Percentiles rank a stretch among this genome's conserved stretches.
Conservation (phyloP, 2,113 vertebrate genomes). For the Notarius lentiginosus region DNA sequence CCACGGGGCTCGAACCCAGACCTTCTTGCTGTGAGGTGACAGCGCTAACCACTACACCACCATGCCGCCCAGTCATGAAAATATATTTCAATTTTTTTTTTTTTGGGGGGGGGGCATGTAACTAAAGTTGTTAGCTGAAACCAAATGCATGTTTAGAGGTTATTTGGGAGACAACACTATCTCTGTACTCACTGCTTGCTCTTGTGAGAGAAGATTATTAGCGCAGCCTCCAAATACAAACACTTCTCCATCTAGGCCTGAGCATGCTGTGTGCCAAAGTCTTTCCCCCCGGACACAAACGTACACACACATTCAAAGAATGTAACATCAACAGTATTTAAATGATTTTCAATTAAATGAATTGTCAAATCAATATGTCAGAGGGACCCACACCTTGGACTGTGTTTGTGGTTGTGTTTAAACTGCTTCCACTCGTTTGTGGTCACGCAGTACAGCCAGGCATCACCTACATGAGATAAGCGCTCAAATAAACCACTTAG, state of each 20-base stretch:
- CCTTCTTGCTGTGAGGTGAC: too few species aligned
- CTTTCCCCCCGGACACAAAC: slow-evolving; percentile 62
- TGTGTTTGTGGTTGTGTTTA: slow-evolving; percentile 82
- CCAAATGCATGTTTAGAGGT: neutral
- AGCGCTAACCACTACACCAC: too few species aligned
- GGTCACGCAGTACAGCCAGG: slow-evolving; percentile 91
- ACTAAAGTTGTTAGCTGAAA: neutral
- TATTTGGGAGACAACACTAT: neutral
- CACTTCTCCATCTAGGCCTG: slow-evolving; percentile 90
- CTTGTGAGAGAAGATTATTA: slow-evolving; percentile 89
- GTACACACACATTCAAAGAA: neutral
- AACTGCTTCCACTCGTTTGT: slow-evolving; percentile 91
- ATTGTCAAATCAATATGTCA: neutral
- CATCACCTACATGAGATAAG: slow-evolving; percentile 80
- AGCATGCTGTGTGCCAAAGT: slow-evolving; percentile 94
- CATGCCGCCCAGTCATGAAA: too few species aligned
- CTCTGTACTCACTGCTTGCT: slow-evolving; percentile 83
- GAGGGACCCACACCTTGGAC: slow-evolving; percentile 77
- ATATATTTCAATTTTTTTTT: too few species aligned
- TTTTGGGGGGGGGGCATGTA: neutral
- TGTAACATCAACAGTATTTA: neutral
- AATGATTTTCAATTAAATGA: neutral
- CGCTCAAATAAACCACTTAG: neutral
- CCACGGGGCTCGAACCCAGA: too few species aligned
- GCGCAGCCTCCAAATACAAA: slow-evolving; percentile 97